Base-by-base conservation (phyloP, 2,797 vertebrate genomes). In the Pelochelys cantorii region DNA sequence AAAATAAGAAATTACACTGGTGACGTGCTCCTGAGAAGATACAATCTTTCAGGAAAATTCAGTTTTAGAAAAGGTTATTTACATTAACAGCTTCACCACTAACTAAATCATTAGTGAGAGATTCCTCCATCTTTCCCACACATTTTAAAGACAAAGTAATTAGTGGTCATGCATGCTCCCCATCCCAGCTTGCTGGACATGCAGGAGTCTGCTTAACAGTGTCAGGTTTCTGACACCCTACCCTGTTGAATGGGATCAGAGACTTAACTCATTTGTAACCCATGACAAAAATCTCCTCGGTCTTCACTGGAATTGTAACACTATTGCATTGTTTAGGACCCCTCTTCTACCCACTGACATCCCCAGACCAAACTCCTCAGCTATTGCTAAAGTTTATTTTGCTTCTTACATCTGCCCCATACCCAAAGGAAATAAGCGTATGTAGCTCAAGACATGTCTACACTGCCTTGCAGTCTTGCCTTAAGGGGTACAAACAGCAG, bases 11-110 rank as follows among this genome's bases (percentile, higher is more conserved):
- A 79, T 25, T 85, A 93, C 90, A 95, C 87, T 95, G 94, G 92
- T 95, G 95, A 97, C 81, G 96, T 94, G 89, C 88, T 85, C 93
- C 91, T 86, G 95, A 93, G 93, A 86, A 42, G 29, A 88, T 91
- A 84, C 31, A 68, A 71, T 57, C 13, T 65, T 27, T 25, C 12
- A 34, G 52, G 48, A 81, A 79, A 52, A 52, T 54, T 79, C 20
- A 31, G 29, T 17, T 29, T 25, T 79, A 79, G 29, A n/a, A 54
- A 77, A 93, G 87, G 57, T 78, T 53, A 54, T 78, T 34, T 91
- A 79, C 91, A n/a, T 71, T 52, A 42, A 62, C 53, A 84, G 79
- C 83, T 96, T 86, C 79, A 83, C 86, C 74, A 87, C 0, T 1
- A 82, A 54, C 48, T 79, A 25, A 89, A 88, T 79, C 87, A 48